Conservation (phyloP, 2,113 vertebrate genomes). For the Peromyscus californicus region DNA sequence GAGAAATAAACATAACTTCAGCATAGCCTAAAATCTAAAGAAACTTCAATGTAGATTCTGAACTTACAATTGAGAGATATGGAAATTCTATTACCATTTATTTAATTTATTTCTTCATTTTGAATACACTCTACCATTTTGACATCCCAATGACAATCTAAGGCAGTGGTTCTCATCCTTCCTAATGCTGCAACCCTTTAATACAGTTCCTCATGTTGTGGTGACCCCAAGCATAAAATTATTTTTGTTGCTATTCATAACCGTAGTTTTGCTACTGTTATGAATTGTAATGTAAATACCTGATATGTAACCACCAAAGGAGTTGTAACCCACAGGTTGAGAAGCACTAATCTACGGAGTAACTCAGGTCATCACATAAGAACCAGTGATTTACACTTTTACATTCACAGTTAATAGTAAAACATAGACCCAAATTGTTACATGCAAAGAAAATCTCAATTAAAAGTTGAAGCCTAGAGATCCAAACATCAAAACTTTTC, state of each 20-base stretch:
- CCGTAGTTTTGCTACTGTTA: neutral
- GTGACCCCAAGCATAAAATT: neutral
- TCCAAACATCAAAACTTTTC: neutral
- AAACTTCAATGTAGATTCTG: neutral
- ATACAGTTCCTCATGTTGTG: neutral
- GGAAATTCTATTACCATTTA: neutral
- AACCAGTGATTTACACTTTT: neutral
- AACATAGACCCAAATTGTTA: neutral
- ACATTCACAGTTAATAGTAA: neutral
- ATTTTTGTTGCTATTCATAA: neutral
- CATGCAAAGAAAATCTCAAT: neutral
- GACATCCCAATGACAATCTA: neutral
- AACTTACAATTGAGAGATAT: neutral
- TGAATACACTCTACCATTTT: neutral
- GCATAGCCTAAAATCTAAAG: neutral
- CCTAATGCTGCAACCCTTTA: neutral
- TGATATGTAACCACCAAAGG: neutral
- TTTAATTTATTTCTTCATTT: neutral
- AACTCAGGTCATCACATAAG: neutral
- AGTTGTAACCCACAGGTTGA: neutral
- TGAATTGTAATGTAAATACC: neutral
- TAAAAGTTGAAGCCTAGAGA: neutral
- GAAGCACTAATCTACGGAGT: neutral
- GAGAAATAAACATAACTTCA: neutral
- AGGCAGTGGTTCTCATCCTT: neutral